Percentiles rank a stretch among this genome's conserved stretches.
Evolutionary conservation across 1,140 invertebrate genomes (phyloP).

Genomic region (Drosophila biarmipes): DNA sequence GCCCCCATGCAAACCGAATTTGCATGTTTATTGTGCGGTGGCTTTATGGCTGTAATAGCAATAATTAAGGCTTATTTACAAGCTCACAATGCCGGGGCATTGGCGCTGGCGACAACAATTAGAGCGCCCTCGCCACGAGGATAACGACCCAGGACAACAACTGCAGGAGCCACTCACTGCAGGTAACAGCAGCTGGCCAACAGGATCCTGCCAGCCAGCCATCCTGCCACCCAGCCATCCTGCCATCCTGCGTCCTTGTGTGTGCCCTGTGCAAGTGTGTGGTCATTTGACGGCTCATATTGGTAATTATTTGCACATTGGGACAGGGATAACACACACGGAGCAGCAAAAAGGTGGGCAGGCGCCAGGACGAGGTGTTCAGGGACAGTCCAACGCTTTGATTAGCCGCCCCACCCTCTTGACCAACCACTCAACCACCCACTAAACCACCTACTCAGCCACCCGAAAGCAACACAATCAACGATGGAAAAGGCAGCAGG

Average conservation of each 20-base stretch:
- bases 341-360: not conserved
- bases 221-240: not conserved
- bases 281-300: constrained; percentile 75
- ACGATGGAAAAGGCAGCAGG: constrained; percentile 8
- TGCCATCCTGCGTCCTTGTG: constrained; percentile 1
- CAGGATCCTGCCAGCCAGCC: constrained; percentile 34
- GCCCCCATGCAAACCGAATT: constrained; percentile 55
- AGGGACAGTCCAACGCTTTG: constrained; percentile 46
- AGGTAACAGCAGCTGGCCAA: constrained; percentile 43
- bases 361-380: constrained; percentile 8
- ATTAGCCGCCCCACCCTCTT: constrained; percentile 42
- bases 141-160: constrained; percentile 22
- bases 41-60: constrained; percentile 76
- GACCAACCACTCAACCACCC: not conserved
- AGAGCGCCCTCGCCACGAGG: constrained; percentile 38
- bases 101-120: constrained; percentile 57
- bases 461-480: constrained; percentile 33
- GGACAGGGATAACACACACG: constrained; percentile 30
- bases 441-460: not conserved
- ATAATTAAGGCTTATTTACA: constrained; percentile 82
- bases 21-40: constrained; percentile 81
- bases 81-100: constrained; percentile 55
- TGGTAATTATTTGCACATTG: constrained; percentile 77
- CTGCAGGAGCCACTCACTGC: constrained; percentile 10
- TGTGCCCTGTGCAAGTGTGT: constrained; percentile 43